Conservation (phyloP, 2,888 invertebrate genomes). For the Dynastes maya region DNA sequence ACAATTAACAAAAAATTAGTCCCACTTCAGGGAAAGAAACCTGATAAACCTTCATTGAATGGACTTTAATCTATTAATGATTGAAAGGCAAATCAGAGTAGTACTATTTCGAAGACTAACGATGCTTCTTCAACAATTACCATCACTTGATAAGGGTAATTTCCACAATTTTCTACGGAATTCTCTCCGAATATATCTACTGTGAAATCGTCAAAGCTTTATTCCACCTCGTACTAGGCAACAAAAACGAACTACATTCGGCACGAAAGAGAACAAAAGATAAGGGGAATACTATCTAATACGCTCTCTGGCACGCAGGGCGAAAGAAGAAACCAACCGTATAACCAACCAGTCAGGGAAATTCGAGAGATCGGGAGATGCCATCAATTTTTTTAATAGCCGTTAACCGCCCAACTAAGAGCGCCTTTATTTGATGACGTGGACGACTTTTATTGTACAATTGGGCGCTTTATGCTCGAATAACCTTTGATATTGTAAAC, state of each 20-base stretch:
- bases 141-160: not conserved
- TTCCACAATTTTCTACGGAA: not conserved
- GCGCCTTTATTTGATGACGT: conserved; percentile 21
- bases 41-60: not conserved
- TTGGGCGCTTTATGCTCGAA: conserved; percentile 24
- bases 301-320: not conserved
- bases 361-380: not conserved
- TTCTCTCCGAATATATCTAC: not conserved
- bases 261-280: conserved; percentile 10
- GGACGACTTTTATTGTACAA: conserved; percentile 29
- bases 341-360: conserved; percentile 1
- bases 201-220: not conserved
- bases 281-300: not conserved
- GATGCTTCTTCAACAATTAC: not conserved
- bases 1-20: too few species aligned
- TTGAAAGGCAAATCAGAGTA: not conserved
- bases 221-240: not conserved
- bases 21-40: not conserved
- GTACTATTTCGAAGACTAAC: not conserved
- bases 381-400: conserved; percentile 35
- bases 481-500: conserved; percentile 25
- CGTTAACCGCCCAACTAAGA: conserved; percentile 27
- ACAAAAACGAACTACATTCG: conserved; percentile 10
- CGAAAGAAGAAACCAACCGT: not conserved
- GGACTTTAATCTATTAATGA: not conserved